These are phyloP conservation scores for Philonicus albiceps DNA, from an alignment of 2,888 invertebrate genomes.

Conservation along the genomic window DNA sequence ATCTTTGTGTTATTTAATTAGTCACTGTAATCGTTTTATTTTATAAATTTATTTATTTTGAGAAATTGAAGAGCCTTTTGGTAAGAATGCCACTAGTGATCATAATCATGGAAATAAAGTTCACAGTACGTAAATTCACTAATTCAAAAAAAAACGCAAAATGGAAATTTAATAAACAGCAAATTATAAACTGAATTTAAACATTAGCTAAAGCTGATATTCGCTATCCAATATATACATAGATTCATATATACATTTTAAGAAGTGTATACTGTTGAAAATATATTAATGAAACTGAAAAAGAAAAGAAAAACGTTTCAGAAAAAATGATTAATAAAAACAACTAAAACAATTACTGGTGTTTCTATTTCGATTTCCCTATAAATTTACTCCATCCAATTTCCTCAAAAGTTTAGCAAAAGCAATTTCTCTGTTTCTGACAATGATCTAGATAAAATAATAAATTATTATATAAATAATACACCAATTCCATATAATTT, in stretches of 20 bases:
- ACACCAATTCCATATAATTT: too few species aligned
- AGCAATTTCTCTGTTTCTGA: too few species aligned
- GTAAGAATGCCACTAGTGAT: neutral
- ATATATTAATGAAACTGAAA: slow-evolving; percentile 24
- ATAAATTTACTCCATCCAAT: too few species aligned
- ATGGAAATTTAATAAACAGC: neutral
- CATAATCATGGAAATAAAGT: neutral
- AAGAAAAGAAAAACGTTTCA: slow-evolving; percentile 26
- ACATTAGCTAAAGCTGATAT: slow-evolving; percentile 26
- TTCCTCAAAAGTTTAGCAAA: too few species aligned
- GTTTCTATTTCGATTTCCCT: neutral
- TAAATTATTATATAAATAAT: too few species aligned
- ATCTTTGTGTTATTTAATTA: neutral
- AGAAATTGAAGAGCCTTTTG: neutral
- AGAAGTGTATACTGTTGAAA: slow-evolving; percentile 45
- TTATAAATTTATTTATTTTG: neutral
- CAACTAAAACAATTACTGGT: neutral
- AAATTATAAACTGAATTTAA: slow-evolving; percentile 28
- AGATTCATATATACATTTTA: slow-evolving; percentile 46
- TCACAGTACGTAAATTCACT: neutral
- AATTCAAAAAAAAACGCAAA: slow-evolving; percentile 11
- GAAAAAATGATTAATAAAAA: slow-evolving; percentile 25
- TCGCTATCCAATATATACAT: slow-evolving; percentile 37
- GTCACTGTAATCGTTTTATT: neutral
- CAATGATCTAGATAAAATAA: too few species aligned